Base-by-base conservation (phyloP, 2,113 vertebrate species). In the Tyto alba region DNA sequence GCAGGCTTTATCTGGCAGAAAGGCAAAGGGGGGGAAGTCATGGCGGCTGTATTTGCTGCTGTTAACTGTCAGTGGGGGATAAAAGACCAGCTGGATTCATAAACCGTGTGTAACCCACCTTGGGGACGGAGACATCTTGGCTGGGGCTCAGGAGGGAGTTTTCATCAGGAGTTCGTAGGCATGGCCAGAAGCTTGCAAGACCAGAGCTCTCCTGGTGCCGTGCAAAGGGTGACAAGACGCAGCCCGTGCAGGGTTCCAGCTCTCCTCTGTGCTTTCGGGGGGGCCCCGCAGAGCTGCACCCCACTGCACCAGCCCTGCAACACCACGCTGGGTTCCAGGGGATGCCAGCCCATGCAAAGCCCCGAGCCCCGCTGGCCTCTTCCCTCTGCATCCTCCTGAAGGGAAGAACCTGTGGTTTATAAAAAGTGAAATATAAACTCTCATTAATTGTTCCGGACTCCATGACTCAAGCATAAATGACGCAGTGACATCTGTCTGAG, bases 211-310 rank as follows among this genome's bases (percentile, higher is more conserved):
- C 12, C 8, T 62, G 75, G 11, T 73, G 67, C 79, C 74, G 67
- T 32, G 41, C 0, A 0, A 59, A 9, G 4, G 30, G 12, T n/a
- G 34, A 62, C 1, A 13, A 56, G 50, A 52, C 0, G 1, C 30
- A 55, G 20, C 74, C 76, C 20, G 11, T 45, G 38, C 56, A 48
- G 41, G 6, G 3, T 11, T 22, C 23, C 68, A 73, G 36, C 30
- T 62, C 50, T 85, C 27, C 55, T 80, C 30, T 0, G 1, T 16
- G 27, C 34, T 69, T 72, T 36, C 50, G 26, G 50, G 55, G 50
- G 12, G 3, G 47, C 27, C 48, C 43, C 1, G 6, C 29, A 21
- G 32, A 81, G 25, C 64, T 89, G 55, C n/a, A 62, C 15, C 13
- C 23, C 53, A 20, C 8, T 0, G 0, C 27, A 15, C 12, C 72